These are phyloP conservation scores for Gopherus flavomarginatus DNA, from an alignment of 2,113 vertebrate genomes.

Conservation along the genomic window DNA sequence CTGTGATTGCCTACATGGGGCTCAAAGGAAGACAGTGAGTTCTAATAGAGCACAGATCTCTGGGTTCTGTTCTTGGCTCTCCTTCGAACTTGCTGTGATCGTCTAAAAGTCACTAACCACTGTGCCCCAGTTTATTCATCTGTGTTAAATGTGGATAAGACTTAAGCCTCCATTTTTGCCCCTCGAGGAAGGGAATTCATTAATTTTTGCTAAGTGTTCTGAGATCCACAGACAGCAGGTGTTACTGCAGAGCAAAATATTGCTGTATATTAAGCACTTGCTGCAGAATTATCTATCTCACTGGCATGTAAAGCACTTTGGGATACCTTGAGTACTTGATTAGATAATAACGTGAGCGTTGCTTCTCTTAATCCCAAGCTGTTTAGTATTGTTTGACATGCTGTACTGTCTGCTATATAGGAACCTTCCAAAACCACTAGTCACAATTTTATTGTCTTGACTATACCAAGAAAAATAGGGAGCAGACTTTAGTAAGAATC, in stretches of 20 bases:
- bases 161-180: conserved; percentile 26
- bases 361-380: background rate
- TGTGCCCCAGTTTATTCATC: background rate
- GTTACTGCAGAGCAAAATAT: conserved; percentile 60
- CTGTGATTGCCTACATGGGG: background rate
- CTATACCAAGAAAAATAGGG: background rate
- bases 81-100: background rate
- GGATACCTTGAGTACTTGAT: conserved; percentile 45
- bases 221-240: conserved; percentile 65
- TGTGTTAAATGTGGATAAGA: conserved; percentile 4
- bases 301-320: conserved; percentile 50
- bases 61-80: conserved; percentile 28
- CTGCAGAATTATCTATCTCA: background rate
- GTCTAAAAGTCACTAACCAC: background rate
- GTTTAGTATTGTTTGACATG: background rate
- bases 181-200: conserved; percentile 50
- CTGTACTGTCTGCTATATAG: background rate
- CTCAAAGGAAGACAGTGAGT: background rate
- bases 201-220: conserved; percentile 53
- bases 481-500: background rate
- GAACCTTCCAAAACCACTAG: conserved; percentile 23
- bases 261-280: conserved; percentile 69
- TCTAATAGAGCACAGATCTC: background rate
- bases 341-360: conserved; percentile 33
- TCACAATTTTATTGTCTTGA: conserved; percentile 34